Evolutionary conservation across 2,797 vertebrate species (phyloP).

Genomic region (Sciurus vulgaris): DNA sequence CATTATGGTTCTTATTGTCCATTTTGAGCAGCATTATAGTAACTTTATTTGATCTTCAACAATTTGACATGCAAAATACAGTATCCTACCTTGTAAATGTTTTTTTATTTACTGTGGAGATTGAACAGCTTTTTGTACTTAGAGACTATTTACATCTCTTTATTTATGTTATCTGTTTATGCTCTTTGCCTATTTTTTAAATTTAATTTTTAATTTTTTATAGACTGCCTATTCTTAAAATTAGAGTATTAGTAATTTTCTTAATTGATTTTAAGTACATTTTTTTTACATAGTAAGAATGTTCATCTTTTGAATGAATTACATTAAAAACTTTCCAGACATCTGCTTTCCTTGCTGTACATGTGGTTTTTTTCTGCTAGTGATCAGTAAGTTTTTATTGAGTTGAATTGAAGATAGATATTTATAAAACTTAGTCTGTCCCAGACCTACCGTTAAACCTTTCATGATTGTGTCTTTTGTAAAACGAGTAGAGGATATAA

Average conservation of each 20-base stretch:
- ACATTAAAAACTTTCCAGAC: background rate
- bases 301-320: conserved; percentile 22
- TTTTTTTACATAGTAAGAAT: conserved; percentile 7
- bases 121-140: background rate
- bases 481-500: background rate
- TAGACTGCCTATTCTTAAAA: background rate
- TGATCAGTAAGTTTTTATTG: conserved; percentile 40
- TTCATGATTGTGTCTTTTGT: conserved; percentile 26
- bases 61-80: background rate
- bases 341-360: conserved; percentile 28
- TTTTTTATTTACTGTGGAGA: background rate
- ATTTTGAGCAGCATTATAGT: background rate
- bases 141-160: conserved; percentile 24
- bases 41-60: conserved; percentile 19
- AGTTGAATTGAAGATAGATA: conserved; percentile 39
- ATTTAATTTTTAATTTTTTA: too few relatives aligned
- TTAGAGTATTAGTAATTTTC: background rate
- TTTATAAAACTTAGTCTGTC: conserved; percentile 20
- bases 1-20: background rate
- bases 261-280: background rate
- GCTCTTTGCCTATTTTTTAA: background rate
- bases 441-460: conserved; percentile 10
- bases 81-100: background rate
- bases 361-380: conserved; percentile 12
- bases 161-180: conserved; percentile 4